These are phyloP conservation scores for Scortum barcoo DNA, from an alignment of 2,113 vertebrate species.

Conservation along the genomic window DNA sequence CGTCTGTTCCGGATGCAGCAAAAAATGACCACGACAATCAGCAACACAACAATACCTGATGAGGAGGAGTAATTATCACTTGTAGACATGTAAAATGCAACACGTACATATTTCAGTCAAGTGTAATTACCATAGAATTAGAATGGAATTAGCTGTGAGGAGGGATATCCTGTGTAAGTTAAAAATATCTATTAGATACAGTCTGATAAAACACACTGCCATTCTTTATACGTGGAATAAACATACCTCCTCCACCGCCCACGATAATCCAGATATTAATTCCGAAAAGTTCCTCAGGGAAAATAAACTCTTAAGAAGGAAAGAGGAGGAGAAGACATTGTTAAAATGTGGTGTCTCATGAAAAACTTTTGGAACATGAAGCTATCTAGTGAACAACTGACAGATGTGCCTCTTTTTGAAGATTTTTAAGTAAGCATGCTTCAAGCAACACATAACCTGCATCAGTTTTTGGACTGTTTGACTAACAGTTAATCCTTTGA, in stretches of 20 bases:
- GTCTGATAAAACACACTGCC: not conserved
- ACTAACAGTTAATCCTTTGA: too few species aligned
- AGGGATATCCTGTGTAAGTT: not conserved
- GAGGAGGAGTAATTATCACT: not conserved
- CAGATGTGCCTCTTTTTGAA: too few species aligned
- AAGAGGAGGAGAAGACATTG: not conserved
- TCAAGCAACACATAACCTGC: not conserved
- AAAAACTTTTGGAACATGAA: too few species aligned
- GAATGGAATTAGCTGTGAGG: not conserved
- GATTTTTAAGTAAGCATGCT: not conserved
- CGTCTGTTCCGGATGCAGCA: slow-evolving; percentile 44
- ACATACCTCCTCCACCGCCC: slow-evolving; percentile 60
- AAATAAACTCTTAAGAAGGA: fast-evolving
- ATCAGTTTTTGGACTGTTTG: too few species aligned
- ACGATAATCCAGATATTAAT: slow-evolving; percentile 59
- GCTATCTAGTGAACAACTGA: too few species aligned
- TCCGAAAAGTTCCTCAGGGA: not conserved
- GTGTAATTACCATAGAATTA: too few species aligned
- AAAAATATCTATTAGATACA: not conserved
- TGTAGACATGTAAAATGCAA: not conserved
- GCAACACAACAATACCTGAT: slow-evolving; percentile 63
- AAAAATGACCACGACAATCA: slow-evolving; percentile 35
- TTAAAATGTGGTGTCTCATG: not conserved
- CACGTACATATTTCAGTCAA: not conserved
- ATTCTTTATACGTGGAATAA: not conserved